Evolutionary conservation across 1,140 invertebrate species (phyloP).

Genomic region (Hypothenemus hampei): DNA sequence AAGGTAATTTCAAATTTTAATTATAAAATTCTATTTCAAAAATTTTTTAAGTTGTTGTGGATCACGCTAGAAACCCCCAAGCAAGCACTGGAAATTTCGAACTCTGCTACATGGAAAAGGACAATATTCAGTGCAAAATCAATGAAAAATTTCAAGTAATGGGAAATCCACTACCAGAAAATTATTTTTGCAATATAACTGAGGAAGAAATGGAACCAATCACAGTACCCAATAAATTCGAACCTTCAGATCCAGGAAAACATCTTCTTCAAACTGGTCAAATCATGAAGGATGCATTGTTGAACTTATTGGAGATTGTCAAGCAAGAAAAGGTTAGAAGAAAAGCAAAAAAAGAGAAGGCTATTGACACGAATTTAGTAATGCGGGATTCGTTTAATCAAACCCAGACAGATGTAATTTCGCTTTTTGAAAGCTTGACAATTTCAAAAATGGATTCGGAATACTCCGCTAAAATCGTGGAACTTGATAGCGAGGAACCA

Average conservation of each 20-base stretch:
- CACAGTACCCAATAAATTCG: conserved; percentile 1
- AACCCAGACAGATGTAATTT: conserved; percentile 1
- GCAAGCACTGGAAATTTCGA: conserved; percentile 56
- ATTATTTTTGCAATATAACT: conserved; percentile 28
- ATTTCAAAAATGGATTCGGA: not conserved
- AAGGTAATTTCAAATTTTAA: conserved; percentile 59
- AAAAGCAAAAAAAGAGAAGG: conserved; percentile 7
- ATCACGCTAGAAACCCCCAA: conserved; percentile 48
- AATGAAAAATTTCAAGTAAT: conserved; percentile 16
- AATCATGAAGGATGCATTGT: conserved; percentile 37
- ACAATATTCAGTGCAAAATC: not conserved
- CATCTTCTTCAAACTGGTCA: conserved; percentile 29
- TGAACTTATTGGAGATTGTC: conserved; percentile 34
- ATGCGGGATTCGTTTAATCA: not conserved
- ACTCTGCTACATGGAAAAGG: conserved; percentile 37
- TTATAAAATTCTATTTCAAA: not conserved
- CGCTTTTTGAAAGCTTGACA: conserved; percentile 4
- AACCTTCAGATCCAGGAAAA: conserved; percentile 24
- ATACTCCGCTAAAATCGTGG: not conserved
- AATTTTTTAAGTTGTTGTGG: conserved; percentile 52
- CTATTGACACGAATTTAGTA: conserved; percentile 1
- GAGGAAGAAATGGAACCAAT: not conserved
- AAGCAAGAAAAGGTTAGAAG: conserved; percentile 32
- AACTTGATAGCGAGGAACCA: not conserved
- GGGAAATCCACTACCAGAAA: conserved; percentile 13